phyloP scores from a whole-genome alignment of 2,888 invertebrate genomes.

The Aleiodes testaceus region DNA sequence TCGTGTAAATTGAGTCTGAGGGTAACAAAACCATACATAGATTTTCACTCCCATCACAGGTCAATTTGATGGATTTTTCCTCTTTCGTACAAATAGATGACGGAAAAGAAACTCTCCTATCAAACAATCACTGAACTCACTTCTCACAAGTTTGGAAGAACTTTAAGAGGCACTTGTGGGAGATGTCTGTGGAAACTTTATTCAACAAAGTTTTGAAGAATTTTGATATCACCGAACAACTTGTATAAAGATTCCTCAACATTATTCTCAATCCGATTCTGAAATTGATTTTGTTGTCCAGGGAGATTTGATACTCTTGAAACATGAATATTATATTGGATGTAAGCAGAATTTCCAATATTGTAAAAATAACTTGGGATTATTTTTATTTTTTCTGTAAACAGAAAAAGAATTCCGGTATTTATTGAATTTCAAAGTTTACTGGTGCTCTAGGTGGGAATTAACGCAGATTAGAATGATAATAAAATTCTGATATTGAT shows the following conservation, averaged over 20 bases:
- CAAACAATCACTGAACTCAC: slow-evolving; percentile 16
- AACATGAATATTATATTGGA: no score
- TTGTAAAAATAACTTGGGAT: neutral
- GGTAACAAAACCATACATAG: neutral
- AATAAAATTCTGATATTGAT: neutral
- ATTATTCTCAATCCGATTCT: neutral
- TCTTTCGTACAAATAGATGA: neutral
- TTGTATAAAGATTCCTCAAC: neutral
- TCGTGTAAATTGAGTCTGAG: no score
- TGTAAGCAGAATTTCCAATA: neutral
- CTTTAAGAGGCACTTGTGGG: neutral
- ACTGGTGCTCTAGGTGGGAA: neutral
- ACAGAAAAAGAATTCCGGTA: neutral
- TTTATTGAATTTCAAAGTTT: neutral
- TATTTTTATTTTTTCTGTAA: neutral
- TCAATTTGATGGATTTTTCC: neutral
- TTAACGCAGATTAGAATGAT: neutral
- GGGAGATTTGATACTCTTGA: neutral
- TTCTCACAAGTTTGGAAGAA: slow-evolving; percentile 8
- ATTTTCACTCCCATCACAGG: slow-evolving; percentile 1
- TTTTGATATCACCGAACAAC: neutral
- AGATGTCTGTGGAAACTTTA: neutral
- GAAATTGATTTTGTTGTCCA: neutral
- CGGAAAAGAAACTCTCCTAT: neutral
- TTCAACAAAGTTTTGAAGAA: slow-evolving; percentile 5